Percentiles rank a stretch among this genome's conserved stretches.
Conservation (phyloP, 1,140 invertebrate genomes). For the Dendroctonus ponderosae region DNA sequence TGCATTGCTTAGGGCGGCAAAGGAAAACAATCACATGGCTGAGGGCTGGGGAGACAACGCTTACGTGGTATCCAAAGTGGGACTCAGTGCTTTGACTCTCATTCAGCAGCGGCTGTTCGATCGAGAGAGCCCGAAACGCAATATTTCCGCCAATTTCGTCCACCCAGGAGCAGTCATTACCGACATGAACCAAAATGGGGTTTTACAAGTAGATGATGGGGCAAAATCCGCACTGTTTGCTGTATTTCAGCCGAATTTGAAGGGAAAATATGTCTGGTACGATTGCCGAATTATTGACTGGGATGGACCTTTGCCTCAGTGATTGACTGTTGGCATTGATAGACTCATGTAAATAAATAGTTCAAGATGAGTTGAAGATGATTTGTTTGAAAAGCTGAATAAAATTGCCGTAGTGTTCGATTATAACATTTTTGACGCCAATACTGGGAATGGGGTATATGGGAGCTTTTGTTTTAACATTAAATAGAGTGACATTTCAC, state of each 20-base stretch:
- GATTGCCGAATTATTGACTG: slow-evolving; percentile 49
- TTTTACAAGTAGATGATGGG: slow-evolving; percentile 63
- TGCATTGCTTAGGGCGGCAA: slow-evolving; percentile 49
- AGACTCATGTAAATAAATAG: too few relatives aligned
- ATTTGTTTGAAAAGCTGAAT: too few relatives aligned
- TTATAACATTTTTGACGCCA: too few relatives aligned
- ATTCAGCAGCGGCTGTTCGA: slow-evolving; percentile 62
- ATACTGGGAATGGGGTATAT: too few relatives aligned
- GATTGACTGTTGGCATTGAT: not conserved
- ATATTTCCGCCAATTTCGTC: slow-evolving; percentile 64
- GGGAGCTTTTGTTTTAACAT: too few relatives aligned
- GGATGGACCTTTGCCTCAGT: slow-evolving; percentile 29
- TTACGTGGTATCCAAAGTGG: slow-evolving; percentile 69
- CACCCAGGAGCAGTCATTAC: slow-evolving; percentile 68
- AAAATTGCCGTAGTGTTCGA: too few relatives aligned
- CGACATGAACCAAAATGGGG: slow-evolving; percentile 64
- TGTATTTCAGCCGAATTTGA: slow-evolving; percentile 48
- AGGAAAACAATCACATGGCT: slow-evolving; percentile 53
- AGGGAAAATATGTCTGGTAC: slow-evolving; percentile 52
- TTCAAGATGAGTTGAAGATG: too few relatives aligned
- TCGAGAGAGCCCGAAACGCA: slow-evolving; percentile 50
- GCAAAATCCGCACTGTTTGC: slow-evolving; percentile 49
- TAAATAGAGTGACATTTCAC: too few relatives aligned
- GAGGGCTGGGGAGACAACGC: slow-evolving; percentile 61
- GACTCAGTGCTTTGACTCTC: slow-evolving; percentile 58